Conservation (phyloP, 2,888 invertebrate genomes). For the Amblyjoppa proteus region DNA sequence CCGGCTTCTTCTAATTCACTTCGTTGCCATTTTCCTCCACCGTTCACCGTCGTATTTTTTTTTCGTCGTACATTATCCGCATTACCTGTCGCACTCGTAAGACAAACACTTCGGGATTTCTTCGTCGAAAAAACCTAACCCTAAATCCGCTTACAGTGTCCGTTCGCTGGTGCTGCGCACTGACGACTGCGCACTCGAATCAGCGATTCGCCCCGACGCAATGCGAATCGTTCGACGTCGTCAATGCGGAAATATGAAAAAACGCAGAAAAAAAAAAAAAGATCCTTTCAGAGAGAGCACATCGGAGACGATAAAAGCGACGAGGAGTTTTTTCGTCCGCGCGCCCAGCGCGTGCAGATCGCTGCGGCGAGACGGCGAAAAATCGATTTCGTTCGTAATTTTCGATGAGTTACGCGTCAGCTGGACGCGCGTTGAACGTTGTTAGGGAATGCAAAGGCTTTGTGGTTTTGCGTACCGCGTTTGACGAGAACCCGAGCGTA, state of each 20-base stretch:
- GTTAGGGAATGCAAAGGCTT: neutral
- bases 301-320: conserved; percentile 31
- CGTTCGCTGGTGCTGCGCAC: neutral
- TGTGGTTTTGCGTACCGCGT: neutral
- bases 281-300: conserved; percentile 23
- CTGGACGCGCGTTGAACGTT: conserved; percentile 13
- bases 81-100: neutral
- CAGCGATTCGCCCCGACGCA: neutral
- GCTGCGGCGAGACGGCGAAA: conserved; percentile 36
- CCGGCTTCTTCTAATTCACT: conserved; percentile 54
- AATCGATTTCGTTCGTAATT: conserved; percentile 55
- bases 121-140: neutral
- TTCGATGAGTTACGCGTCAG: conserved; percentile 56
- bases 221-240: conserved; percentile 20
- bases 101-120: neutral
- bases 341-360: neutral
- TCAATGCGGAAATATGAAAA: conserved; percentile 25
- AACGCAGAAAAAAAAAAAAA: conserved; percentile 7
- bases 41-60: neutral
- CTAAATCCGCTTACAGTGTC: neutral
- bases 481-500: neutral
- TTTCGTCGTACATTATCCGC: conserved; percentile 4
- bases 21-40: conserved; percentile 24
- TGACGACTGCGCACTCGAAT: conserved; percentile 11
- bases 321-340: conserved; percentile 12